phyloP scores from a whole-genome alignment of 1,140 invertebrate genomes.

The Drosophila azteca region DNA sequence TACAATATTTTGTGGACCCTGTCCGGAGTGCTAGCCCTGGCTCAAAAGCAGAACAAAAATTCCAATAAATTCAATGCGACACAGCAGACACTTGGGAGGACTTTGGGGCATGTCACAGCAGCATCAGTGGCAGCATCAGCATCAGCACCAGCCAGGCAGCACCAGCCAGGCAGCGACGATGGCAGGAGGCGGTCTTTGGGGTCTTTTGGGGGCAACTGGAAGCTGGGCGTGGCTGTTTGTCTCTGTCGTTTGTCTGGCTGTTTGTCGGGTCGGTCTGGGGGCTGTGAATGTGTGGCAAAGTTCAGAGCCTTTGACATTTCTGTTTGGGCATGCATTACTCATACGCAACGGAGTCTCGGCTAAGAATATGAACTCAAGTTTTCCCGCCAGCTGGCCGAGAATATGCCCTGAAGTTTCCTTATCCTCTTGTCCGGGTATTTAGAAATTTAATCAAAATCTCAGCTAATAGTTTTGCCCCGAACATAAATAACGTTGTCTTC shows the following conservation, averaged over 20 bases:
- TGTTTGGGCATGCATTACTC: conserved; percentile 73
- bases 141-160: not conserved
- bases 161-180: conserved; percentile 26
- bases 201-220: not conserved
- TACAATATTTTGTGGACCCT: conserved; percentile 49
- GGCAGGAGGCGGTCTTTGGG: conserved; percentile 4
- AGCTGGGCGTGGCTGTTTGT: conserved; percentile 47
- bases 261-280: too few species aligned
- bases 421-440: conserved; percentile 46
- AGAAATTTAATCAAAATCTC: conserved; percentile 78
- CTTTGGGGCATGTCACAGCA: conserved; percentile 77
- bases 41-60: conserved; percentile 70
- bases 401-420: conserved; percentile 62
- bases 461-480: conserved; percentile 67
- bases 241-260: conserved; percentile 53
- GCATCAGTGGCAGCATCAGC: conserved; percentile 24
- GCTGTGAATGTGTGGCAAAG: conserved; percentile 67
- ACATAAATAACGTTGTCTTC: conserved; percentile 62
- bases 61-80: conserved; percentile 82
- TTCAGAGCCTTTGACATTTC: conserved; percentile 79
- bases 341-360: conserved; percentile 61
- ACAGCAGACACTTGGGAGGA: conserved; percentile 79
- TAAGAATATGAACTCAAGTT: conserved; percentile 58
- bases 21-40: conserved; percentile 25
- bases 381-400: conserved; percentile 38